Percentiles rank a stretch among this genome's conserved stretches.
Conservation (phyloP, 2,888 invertebrate species). For the Trichogramma dendrolimi region DNA sequence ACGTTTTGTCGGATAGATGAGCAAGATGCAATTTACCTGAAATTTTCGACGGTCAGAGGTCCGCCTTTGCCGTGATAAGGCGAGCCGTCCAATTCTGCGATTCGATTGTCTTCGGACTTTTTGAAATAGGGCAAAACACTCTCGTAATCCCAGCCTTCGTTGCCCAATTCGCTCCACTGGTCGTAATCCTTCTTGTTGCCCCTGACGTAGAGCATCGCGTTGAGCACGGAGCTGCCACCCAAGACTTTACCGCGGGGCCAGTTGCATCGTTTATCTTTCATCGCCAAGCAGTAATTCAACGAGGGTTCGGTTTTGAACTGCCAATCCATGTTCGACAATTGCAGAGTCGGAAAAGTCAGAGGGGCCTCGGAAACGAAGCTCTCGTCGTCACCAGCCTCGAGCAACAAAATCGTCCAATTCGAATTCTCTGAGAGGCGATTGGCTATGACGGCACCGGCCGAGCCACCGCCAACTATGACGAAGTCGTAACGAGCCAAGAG, state of each 20-base stretch:
- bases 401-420: slow-evolving; percentile 67
- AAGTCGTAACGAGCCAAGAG: slow-evolving; percentile 70
- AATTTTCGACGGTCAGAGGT: slow-evolving; percentile 67
- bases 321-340: slow-evolving; percentile 76
- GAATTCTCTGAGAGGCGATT: slow-evolving; percentile 72
- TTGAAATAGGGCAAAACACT: slow-evolving; percentile 73
- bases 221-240: slow-evolving; percentile 76
- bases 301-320: slow-evolving; percentile 74
- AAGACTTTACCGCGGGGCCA: slow-evolving; percentile 54
- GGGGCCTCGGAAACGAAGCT: slow-evolving; percentile 71
- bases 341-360: slow-evolving; percentile 66
- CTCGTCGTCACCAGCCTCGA: slow-evolving; percentile 78
- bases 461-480: slow-evolving; percentile 76
- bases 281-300: slow-evolving; percentile 60
- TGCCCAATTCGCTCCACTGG: slow-evolving; percentile 74
- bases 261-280: slow-evolving; percentile 46
- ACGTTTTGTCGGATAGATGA: neutral
- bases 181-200: slow-evolving; percentile 84
- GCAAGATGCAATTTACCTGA: slow-evolving; percentile 49
- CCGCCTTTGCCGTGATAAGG: slow-evolving; percentile 70
- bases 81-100: slow-evolving; percentile 59
- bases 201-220: slow-evolving; percentile 85
- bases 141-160: slow-evolving; percentile 74
- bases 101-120: slow-evolving; percentile 74
- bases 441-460: slow-evolving; percentile 77